phyloP scores from a whole-genome alignment of 2,797 vertebrate species.

The Clarias fuscus region DNA sequence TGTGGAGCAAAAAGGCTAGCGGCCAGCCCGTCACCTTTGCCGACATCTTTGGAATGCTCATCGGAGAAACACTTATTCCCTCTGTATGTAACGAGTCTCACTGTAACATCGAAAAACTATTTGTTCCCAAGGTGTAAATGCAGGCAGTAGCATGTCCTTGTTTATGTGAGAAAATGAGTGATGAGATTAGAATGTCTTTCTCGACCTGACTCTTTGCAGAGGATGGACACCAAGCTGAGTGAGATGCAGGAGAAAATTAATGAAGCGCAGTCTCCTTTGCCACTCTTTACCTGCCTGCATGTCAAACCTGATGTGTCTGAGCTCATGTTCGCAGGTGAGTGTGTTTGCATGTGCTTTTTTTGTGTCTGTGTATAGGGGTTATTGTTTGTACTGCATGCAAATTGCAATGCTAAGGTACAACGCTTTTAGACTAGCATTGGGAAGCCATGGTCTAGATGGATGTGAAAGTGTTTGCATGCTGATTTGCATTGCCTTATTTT shows the following conservation, averaged over 20 bases:
- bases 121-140: neutral
- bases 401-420: neutral
- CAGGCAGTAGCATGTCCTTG: neutral
- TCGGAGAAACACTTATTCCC: conserved; percentile 94
- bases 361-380: neutral
- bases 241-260: conserved; percentile 84
- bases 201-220: conserved; percentile 69
- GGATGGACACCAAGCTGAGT: conserved; percentile 90
- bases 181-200: neutral
- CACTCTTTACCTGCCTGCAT: conserved; percentile 95
- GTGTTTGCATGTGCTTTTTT: neutral
- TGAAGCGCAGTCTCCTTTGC: conserved; percentile 85
- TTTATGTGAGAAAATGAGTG: neutral
- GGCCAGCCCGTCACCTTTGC: conserved; percentile 98
- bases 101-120: neutral
- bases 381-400: conserved; percentile 13
- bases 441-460: neutral
- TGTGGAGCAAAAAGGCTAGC: conserved; percentile 92
- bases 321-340: conserved; percentile 95
- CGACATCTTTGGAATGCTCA: conserved; percentile 97
- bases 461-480: conserved; percentile 16
- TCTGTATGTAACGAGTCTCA: conserved; percentile 74
- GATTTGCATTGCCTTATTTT: neutral
- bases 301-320: conserved; percentile 98
- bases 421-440: neutral